Base-by-base conservation (phyloP, 2,113 vertebrate genomes). In the Lampris megalopsis region DNA sequence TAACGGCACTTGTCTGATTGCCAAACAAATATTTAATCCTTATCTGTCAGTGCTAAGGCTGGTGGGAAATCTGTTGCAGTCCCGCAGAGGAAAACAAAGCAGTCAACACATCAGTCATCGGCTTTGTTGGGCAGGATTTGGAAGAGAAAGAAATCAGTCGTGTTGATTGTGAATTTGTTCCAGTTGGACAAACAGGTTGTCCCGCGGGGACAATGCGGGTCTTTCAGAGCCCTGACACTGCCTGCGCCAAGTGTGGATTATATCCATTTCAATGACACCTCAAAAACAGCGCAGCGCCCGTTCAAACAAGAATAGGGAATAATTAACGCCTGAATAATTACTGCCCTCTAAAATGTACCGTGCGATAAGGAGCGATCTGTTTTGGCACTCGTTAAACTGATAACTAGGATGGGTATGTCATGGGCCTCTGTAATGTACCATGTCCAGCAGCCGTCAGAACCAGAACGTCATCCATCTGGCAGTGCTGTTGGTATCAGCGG, bases 81-180 rank as follows among this genome's bases (percentile, higher is more conserved):
- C 75, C 73, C 24, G 24, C 24, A 24, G 81, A 45, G 13, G 79
- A 67, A 45, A 81, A 73, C 50, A 78, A 61, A 86, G 77, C 58
- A 71, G 73, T 57, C 40, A 85, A 80, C 77, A 71, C 68, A 82
- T 85, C 71, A 74, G 65, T 87, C 73, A 81, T 81, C 77, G 76
- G 73, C 65, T 56, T 73, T 64, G 74, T 85, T 52, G 45, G 73
- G 65, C 50, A n/a, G 72, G 68, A 69, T 75, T 75, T 78, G 38
- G 63, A 63, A 48, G 48, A 80, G 78, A 78, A 84, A 71, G 53
- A 67, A 57, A 48, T 81, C 74, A 67, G 88, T 83, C 63, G 50
- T 75, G 71, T 86, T 83, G 65, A 82, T 77, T 77, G 68, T 77
- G 64, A 84, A 63, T 89, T 83, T 70, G 73, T 86, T 86, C 70